Conservation (phyloP, 2,888 invertebrate genomes). For the Poecilus cupreus region DNA sequence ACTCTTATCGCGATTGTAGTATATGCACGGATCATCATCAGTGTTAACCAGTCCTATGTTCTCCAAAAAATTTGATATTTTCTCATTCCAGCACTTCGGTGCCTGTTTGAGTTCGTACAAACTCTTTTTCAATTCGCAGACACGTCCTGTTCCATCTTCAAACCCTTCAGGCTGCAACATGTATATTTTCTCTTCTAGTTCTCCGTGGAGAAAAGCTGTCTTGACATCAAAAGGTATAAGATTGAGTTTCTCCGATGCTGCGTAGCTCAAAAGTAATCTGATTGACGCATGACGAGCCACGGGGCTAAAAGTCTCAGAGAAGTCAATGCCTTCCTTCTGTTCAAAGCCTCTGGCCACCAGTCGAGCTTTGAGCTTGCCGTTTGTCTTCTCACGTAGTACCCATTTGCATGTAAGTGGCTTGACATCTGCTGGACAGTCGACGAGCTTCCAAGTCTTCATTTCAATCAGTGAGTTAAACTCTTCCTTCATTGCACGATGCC, state of each 20-base stretch:
- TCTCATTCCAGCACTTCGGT: too few species aligned
- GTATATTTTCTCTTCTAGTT: slow-evolving; percentile 47
- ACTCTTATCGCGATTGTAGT: slow-evolving; percentile 17
- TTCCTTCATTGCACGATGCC: slow-evolving; percentile 29
- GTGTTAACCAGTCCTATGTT: slow-evolving; percentile 42
- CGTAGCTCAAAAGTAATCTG: slow-evolving; percentile 62
- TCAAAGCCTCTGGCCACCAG: slow-evolving; percentile 62
- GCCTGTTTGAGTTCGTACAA: slow-evolving; percentile 40
- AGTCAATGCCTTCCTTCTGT: slow-evolving; percentile 61
- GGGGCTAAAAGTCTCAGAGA: slow-evolving; percentile 63
- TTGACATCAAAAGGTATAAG: slow-evolving; percentile 60
- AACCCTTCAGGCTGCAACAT: slow-evolving; percentile 51
- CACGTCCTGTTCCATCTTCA: slow-evolving; percentile 48
- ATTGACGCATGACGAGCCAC: slow-evolving; percentile 63
- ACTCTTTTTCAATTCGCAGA: slow-evolving; percentile 39
- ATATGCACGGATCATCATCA: slow-evolving; percentile 38
- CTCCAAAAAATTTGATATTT: slow-evolving; percentile 17
- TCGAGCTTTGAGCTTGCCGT: slow-evolving; percentile 19
- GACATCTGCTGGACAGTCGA: slow-evolving; percentile 49
- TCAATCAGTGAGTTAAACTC: slow-evolving; percentile 55
- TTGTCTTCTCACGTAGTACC: slow-evolving; percentile 54
- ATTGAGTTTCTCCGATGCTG: slow-evolving; percentile 50
- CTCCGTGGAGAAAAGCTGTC: slow-evolving; percentile 59
- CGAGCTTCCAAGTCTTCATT: slow-evolving; percentile 42
- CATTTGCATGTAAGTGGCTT: slow-evolving; percentile 62